Evolutionary conservation across 2,113 vertebrate genomes (phyloP).

Genomic region (Phylloscopus trochilus): DNA sequence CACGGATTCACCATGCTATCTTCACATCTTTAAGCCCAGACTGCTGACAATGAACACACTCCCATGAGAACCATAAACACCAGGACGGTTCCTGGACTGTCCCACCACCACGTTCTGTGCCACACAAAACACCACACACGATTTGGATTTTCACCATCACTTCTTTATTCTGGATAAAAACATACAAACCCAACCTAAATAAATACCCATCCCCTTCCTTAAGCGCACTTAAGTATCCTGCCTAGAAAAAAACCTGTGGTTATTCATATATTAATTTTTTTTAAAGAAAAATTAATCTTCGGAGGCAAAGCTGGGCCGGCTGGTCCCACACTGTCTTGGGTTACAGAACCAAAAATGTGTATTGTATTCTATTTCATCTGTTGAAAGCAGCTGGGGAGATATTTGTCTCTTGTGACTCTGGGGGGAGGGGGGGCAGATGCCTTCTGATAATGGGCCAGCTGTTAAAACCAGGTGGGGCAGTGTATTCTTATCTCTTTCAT

Average conservation of each 20-base stretch:
- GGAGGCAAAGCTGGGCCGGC: neutral
- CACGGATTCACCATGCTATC: neutral
- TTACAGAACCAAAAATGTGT: no score
- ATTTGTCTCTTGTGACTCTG: no score
- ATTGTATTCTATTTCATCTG: no score
- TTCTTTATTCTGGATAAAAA: neutral
- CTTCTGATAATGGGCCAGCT: no score
- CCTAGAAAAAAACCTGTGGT: neutral
- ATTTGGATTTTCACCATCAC: neutral
- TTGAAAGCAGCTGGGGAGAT: no score
- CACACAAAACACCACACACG: neutral
- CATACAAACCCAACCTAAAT: neutral
- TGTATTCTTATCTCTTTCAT: no score
- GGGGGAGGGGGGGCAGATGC: no score
- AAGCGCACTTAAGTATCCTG: neutral
- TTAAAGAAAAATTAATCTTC: no score
- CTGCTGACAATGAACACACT: neutral
- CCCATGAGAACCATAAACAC: neutral
- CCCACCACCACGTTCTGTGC: accelerated
- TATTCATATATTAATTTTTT: neutral
- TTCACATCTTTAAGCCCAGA: neutral
- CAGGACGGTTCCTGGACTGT: no score
- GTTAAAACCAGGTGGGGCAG: no score
- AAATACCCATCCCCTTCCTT: neutral
- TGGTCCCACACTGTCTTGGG: no score